phyloP scores from a whole-genome alignment of 2,113 vertebrate genomes.

The Tachysurus fulvidraco region DNA sequence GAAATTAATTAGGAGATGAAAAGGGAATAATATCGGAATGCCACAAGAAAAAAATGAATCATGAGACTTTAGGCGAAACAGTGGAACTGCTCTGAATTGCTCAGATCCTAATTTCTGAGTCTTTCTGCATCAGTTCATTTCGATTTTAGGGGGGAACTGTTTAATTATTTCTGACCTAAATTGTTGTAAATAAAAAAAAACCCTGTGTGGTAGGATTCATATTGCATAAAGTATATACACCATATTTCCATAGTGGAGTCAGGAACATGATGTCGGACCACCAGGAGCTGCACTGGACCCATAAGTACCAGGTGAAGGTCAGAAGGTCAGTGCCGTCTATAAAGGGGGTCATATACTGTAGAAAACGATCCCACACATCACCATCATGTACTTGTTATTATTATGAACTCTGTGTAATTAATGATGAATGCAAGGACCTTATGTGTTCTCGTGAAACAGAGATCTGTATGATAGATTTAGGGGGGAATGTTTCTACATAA shows the following conservation, averaged over 20 bases:
- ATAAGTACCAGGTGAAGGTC: neutral
- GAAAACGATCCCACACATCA: too few relatives aligned
- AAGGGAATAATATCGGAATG: neutral
- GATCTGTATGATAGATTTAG: neutral
- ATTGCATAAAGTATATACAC: neutral
- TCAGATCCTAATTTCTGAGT: constrained; percentile 11
- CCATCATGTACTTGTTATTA: too few relatives aligned
- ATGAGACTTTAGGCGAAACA: constrained; percentile 8
- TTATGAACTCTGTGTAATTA: too few relatives aligned
- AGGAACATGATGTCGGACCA: neutral
- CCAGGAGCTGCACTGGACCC: neutral
- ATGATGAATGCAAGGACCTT: too few relatives aligned
- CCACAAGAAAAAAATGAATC: neutral
- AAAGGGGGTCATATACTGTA: too few relatives aligned
- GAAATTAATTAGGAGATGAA: constrained; percentile 55
- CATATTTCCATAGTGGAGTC: neutral
- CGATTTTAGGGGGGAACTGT: neutral
- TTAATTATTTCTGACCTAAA: neutral
- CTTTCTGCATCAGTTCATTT: constrained; percentile 24
- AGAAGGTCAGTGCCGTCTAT: too few relatives aligned
- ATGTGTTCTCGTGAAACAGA: neutral
- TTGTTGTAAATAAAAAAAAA: neutral
- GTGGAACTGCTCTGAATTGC: neutral
- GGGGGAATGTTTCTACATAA: neutral
- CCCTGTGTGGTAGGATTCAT: neutral